Base-by-base conservation (phyloP, 2,113 vertebrate genomes). In the Pangasianodon gigas region DNA sequence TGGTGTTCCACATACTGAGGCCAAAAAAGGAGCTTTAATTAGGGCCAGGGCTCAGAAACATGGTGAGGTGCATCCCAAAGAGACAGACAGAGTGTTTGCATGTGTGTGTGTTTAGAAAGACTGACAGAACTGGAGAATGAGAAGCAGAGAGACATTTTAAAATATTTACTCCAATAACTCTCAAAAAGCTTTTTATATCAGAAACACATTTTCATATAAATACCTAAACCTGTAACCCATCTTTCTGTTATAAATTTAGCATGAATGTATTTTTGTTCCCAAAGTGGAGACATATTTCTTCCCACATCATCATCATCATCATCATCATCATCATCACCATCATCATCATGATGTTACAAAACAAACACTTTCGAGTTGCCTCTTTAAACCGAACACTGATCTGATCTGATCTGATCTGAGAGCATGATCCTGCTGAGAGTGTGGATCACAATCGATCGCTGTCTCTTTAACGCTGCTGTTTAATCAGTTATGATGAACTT, bases 11-110 rank as follows among this genome's bases (percentile, higher is more conserved):
- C 89, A 93, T 93, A 87, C 67, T 46, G 62, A 89, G 83, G 56
- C 91, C 91, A 91, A 90, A 85, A 74, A 91, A 91, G 92, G 91
- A 88, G 89, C 65, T 89, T 93, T 93, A 93, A 93, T 93, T 92
- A 92, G 92, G 87, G 80, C 89, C 90, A 51, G 56, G 87, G 89
- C 91, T 89, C 74, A 89, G 10, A 41, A 56, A 77, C 26, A 67
- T 24, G 44, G 86, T 24, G 87, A 75, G 88, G 89, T 90, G 37
- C 89, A 79, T 89, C 52, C 87, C 87, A 89, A 88, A 80, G 87
- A 93, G 88, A 89, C 41, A 86, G 81, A 41, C 8, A 60, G 77
- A 87, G 79, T 69, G 46, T 88, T 44, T 71, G 37, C 37, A 9
- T 46, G 54, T 21, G 48, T 67, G 62, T 56, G 48, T 37, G 79